These are phyloP conservation scores for Gobio occitaniae DNA, from an alignment of 2,797 vertebrate genomes.

Conservation along the genomic window DNA sequence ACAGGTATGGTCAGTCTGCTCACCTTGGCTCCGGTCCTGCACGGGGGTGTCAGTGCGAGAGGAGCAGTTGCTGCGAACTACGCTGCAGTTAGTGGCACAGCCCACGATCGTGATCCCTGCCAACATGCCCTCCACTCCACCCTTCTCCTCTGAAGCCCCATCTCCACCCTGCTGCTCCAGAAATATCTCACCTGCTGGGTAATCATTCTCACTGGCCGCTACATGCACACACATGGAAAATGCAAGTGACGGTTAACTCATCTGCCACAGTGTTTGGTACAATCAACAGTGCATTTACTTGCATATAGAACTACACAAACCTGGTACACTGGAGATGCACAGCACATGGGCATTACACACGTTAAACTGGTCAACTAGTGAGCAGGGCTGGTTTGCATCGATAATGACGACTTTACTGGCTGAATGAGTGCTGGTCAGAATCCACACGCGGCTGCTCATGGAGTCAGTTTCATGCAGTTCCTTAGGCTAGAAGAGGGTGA, in stretches of 20 bases:
- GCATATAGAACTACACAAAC: conserved; percentile 68
- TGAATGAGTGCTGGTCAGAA: conserved; percentile 94
- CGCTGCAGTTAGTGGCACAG: conserved; percentile 96
- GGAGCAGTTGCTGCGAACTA: conserved; percentile 96
- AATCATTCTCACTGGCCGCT: conserved; percentile 95
- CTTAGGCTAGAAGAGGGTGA: conserved; percentile 78
- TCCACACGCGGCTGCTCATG: conserved; percentile 97
- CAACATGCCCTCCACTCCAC: conserved; percentile 90
- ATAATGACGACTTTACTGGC: conserved; percentile 99
- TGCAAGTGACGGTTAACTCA: neutral
- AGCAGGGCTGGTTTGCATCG: conserved; percentile 97
- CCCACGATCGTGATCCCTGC: conserved; percentile 97
- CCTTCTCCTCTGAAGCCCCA: conserved; percentile 83
- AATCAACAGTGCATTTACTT: neutral
- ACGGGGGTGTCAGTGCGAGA: conserved; percentile 96
- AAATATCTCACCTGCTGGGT: conserved; percentile 96
- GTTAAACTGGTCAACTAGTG: conserved; percentile 97
- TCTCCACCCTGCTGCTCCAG: conserved; percentile 83
- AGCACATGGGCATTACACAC: conserved; percentile 98
- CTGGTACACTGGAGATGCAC: conserved; percentile 97
- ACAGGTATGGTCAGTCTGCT: conserved; percentile 51
- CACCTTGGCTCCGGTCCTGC: conserved; percentile 94
- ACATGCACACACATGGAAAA: conserved; percentile 32
- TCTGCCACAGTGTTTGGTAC: neutral
- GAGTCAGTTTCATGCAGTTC: conserved; percentile 91